Base-by-base conservation (phyloP, 2,797 vertebrate species). In the Microctenopoma steveboyesi region DNA sequence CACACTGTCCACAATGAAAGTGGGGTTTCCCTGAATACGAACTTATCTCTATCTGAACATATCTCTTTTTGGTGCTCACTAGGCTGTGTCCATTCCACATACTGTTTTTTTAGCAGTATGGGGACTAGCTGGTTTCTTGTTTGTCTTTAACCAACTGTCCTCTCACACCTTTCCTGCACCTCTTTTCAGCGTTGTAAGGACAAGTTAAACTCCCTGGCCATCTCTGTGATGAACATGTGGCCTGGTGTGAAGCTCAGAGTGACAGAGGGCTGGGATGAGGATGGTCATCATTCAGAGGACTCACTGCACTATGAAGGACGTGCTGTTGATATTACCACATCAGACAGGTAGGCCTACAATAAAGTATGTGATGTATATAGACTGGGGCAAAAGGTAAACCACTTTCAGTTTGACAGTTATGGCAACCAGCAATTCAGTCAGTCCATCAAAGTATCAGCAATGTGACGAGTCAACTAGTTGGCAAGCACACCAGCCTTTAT, bases 201-300 rank as follows among this genome's bases (percentile, higher is more conserved):
- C 91, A 98, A 97, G 85, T 88, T 99, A 76, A 99, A 99, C 88
- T 97, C 97, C 0, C 87, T 99, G 92, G 98, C 98, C 81, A 99
- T 99, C 90, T 98, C 98, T 0, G 98, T 99, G 81, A 98, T 98
- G 98, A 99, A 99, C 91, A 96, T 98, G 94, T 99, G 98, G 98
- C 97, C 97, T 0, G 95, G 96, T 0, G 95, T 98, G 82, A 99
- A 98, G 92, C 95, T 99, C 84, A 93, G 98, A 27, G 97, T 99
- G 88, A 99, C 98, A 0, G 98, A 99, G 85, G 98, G 97, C 87
- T 99, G 98, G 98, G 98, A 99, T 2, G 98, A 99, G 78, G 98
- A 99, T 0, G 98, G 98, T 7, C 96, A 99, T 86, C 98, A 99
- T 76, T 97, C 96, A 0, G 96, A 98, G 56, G 98, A 99, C 89